These are phyloP conservation scores for Ateles fusciceps DNA, from an alignment of 2,797 vertebrate species.

Conservation along the genomic window DNA sequence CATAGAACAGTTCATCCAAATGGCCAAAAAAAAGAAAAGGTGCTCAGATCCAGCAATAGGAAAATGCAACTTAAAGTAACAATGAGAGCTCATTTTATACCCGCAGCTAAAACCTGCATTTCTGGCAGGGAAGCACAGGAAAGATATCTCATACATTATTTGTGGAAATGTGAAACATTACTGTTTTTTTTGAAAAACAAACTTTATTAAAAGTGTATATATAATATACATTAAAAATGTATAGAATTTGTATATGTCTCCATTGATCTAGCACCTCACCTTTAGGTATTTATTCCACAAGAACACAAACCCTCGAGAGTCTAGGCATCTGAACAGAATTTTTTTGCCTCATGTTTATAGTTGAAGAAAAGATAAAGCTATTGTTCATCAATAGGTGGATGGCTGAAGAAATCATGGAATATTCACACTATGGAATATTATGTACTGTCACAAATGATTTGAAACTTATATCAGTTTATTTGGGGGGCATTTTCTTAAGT, in stretches of 20 bases:
- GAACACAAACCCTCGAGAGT: not conserved
- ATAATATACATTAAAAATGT: not conserved
- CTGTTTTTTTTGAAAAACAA: not conserved
- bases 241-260: not conserved
- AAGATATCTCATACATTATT: not conserved
- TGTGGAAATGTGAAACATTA: not conserved
- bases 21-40: not conserved
- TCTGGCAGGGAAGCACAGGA: not conserved
- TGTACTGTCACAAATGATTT: not conserved
- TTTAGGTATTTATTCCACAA: not conserved
- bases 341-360: not conserved
- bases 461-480: not conserved
- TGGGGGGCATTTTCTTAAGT: not conserved
- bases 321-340: not conserved
- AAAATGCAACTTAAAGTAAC: not conserved
- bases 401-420: not conserved
- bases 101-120: not conserved
- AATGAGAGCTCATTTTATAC: not conserved
- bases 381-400: not conserved
- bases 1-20: not conserved
- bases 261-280: not conserved
- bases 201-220: not conserved
- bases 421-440: not conserved
- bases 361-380: conserved; percentile 7
- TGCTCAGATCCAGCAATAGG: not conserved